Percentiles rank a stretch among this genome's conserved stretches.
Evolutionary conservation across 2,797 vertebrate species (phyloP).

Genomic region (Cossypha niveicapilla): DNA sequence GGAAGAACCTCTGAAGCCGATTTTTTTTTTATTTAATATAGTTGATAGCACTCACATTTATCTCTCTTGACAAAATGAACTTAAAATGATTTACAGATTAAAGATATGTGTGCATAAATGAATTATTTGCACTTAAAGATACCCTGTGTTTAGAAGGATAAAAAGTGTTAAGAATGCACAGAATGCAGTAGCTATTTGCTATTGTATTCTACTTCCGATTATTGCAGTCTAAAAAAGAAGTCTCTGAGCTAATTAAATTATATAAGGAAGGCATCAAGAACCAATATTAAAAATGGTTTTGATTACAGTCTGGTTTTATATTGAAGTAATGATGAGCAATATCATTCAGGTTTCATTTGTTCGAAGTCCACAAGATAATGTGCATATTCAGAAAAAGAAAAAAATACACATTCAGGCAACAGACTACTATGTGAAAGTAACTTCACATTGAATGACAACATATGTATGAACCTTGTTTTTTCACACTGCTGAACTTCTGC

Average conservation of each 20-base stretch:
- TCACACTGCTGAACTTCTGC: neutral
- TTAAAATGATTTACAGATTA: neutral
- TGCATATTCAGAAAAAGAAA: neutral
- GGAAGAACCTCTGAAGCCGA: neutral
- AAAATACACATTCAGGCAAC: neutral
- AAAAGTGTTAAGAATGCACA: neutral
- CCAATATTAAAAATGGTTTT: neutral
- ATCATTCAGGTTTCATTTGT: constrained; percentile 5
- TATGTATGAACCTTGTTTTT: neutral
- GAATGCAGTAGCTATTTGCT: neutral
- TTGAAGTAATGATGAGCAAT: neutral
- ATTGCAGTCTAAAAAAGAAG: neutral
- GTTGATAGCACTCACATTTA: neutral
- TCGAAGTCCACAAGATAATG: neutral
- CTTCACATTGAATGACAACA: neutral
- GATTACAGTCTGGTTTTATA: neutral
- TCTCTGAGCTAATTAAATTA: neutral
- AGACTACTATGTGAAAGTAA: neutral
- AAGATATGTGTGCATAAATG: no score
- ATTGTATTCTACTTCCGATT: neutral
- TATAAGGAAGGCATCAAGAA: neutral
- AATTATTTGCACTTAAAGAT: no score
- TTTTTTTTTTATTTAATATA: neutral
- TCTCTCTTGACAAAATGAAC: neutral
- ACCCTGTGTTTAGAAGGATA: neutral